Evolutionary conservation across 2,797 vertebrate species (phyloP).

Genomic region (Leucoraja ocellata): DNA sequence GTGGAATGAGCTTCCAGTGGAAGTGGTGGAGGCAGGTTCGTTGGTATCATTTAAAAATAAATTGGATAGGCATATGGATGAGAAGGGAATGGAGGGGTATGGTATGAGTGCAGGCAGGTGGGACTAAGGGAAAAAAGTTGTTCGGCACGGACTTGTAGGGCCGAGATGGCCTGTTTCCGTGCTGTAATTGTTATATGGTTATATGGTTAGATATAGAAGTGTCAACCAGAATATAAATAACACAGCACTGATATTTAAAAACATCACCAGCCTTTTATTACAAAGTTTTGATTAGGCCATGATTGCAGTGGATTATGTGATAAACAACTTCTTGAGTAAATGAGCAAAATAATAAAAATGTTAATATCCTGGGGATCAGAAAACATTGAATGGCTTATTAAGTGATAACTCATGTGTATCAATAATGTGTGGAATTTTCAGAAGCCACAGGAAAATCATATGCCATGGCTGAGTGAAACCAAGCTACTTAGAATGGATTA

Average conservation of each 20-base stretch:
- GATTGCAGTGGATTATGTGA: not conserved
- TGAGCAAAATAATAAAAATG: not conserved
- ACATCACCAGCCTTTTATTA: not conserved
- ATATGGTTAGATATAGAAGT: too few species aligned
- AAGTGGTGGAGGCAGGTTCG: too few species aligned
- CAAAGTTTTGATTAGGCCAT: not conserved
- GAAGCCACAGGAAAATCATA: not conserved
- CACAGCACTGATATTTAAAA: not conserved
- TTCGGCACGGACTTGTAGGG: too few species aligned
- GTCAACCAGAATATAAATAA: not conserved
- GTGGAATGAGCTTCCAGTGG: too few species aligned
- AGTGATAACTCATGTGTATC: constrained; percentile 16
- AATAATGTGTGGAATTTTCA: not conserved
- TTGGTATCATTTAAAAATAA: too few species aligned
- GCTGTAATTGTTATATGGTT: too few species aligned
- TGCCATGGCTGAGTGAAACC: not conserved
- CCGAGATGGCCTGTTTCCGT: too few species aligned
- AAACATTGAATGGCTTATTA: not conserved
- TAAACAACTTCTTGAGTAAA: constrained; percentile 9
- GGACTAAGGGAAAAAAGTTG: too few species aligned
- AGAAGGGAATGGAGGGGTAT: too few species aligned
- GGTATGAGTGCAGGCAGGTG: too few species aligned
- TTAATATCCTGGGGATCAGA: not conserved
- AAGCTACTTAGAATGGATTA: not conserved
- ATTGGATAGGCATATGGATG: too few species aligned